Conservation (phyloP, 1,140 invertebrate genomes). For the Drosophila prosaltans region DNA sequence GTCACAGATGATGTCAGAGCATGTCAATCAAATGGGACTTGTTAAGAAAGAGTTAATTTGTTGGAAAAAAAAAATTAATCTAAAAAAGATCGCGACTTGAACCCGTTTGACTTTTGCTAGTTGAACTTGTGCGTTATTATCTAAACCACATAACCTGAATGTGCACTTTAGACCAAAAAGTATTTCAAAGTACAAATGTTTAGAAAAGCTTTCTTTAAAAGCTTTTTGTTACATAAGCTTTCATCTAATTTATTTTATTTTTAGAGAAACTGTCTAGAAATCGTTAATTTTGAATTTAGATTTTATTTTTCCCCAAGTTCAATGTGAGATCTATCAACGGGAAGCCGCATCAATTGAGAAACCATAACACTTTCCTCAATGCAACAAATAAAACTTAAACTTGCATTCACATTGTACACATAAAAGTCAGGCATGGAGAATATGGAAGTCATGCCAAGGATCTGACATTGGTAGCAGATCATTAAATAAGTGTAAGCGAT, state of each 20-base stretch:
- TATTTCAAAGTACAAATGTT: neutral
- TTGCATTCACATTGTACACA: slow-evolving; percentile 44
- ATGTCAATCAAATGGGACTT: slow-evolving; percentile 33
- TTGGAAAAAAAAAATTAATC: slow-evolving; percentile 1
- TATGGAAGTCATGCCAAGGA: slow-evolving; percentile 42
- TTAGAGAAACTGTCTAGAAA: neutral
- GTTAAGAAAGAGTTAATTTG: neutral
- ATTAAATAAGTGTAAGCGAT: slow-evolving; percentile 64
- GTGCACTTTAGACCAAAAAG: neutral
- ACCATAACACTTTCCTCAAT: slow-evolving; percentile 43
- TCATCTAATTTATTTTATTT: neutral
- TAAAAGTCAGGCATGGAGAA: slow-evolving; percentile 48
- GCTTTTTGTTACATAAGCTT: neutral
- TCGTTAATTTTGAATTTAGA: neutral
- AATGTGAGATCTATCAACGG: slow-evolving; percentile 32
- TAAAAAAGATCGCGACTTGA: neutral
- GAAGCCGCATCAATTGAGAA: slow-evolving; percentile 26
- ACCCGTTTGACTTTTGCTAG: no score
- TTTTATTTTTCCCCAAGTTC: slow-evolving; percentile 32
- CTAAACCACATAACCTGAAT: slow-evolving; percentile 74
- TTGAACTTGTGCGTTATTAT: slow-evolving; percentile 92
- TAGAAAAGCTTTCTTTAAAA: neutral
- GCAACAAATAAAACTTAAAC: slow-evolving; percentile 11
- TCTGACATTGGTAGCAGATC: slow-evolving; percentile 58
- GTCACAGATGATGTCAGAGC: slow-evolving; percentile 35